Percentiles rank a stretch among this genome's conserved stretches.
Evolutionary conservation across 2,888 invertebrate species (phyloP).

Genomic region (Cremastinae sp.): DNA sequence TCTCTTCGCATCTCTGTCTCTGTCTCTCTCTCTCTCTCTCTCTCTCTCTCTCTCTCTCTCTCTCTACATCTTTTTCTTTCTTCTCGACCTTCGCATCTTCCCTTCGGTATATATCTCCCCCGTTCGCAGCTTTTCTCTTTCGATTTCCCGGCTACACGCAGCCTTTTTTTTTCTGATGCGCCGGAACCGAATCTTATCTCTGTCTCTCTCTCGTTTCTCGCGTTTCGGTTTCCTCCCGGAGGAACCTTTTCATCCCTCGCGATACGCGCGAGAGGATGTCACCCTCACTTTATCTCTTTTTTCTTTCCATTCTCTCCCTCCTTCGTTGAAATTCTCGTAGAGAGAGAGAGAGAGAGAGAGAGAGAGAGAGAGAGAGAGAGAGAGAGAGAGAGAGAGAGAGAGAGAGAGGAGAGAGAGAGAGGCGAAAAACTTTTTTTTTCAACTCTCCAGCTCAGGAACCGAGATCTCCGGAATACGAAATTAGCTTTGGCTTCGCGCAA

Average conservation of each 20-base stretch:
- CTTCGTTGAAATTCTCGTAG: not conserved
- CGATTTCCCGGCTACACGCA: conserved; percentile 26
- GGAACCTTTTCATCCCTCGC: conserved; percentile 25
- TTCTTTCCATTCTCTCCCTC: conserved; percentile 32
- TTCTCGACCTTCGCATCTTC: conserved; percentile 17
- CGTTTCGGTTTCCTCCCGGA: conserved; percentile 37
- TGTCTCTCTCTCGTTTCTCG: conserved; percentile 38
- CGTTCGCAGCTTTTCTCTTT: conserved; percentile 30
- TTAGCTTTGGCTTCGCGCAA: conserved; percentile 61
- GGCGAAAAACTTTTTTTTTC: conserved; percentile 25
- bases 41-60: conserved; percentile 15
- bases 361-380: too few relatives aligned
- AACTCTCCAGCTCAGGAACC: conserved; percentile 14
- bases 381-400: too few relatives aligned
- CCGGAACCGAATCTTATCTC: conserved; percentile 47
- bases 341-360: too few relatives aligned
- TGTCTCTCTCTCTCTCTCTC: conserved; percentile 9
- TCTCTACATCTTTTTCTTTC: conserved; percentile 17
- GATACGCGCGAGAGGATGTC: conserved; percentile 56
- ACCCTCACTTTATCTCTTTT: conserved; percentile 50
- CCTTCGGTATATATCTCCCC: conserved; percentile 42
- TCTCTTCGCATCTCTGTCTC: not conserved
- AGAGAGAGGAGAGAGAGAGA: too few relatives aligned
- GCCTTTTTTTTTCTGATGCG: conserved; percentile 14
- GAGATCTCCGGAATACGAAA: conserved; percentile 67